Conservation (phyloP, 2,113 vertebrate species). For the Pygoscelis antarcticus region DNA sequence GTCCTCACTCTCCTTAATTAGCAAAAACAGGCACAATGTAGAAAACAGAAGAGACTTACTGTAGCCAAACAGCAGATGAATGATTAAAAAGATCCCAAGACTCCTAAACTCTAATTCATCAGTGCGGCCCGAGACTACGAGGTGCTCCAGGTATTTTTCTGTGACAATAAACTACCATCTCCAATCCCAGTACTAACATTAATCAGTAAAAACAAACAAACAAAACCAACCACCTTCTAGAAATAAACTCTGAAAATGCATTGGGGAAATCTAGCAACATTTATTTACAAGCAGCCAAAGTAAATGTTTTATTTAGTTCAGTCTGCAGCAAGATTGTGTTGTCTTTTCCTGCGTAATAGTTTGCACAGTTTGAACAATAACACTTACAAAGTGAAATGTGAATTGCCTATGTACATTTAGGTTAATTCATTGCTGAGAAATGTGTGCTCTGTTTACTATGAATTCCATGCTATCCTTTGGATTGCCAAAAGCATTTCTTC, state of each 20-base stretch:
- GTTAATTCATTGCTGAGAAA: not conserved
- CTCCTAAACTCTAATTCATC: not conserved
- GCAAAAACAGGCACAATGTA: not conserved
- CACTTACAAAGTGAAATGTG: not conserved
- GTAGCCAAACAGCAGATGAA: not conserved
- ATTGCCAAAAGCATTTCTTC: not conserved
- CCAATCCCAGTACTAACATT: not conserved
- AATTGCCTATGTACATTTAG: not conserved
- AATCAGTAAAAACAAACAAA: not conserved
- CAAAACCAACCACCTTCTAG: not conserved
- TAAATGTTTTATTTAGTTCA: conserved; percentile 1
- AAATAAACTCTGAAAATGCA: not conserved
- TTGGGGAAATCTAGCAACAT: not conserved
- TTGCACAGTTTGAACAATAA: not conserved
- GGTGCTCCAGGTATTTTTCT: not conserved
- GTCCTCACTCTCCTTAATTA: not conserved
- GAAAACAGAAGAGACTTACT: not conserved
- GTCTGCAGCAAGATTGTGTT: not conserved
- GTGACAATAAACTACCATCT: not conserved
- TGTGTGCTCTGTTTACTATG: not conserved
- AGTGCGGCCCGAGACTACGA: accelerated
- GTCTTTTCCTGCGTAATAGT: not conserved
- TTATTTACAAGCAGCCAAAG: not conserved
- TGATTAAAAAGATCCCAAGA: not conserved
- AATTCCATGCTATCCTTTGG: not conserved